These are phyloP conservation scores for Toxotes jaculatrix DNA, from an alignment of 2,113 vertebrate genomes.

Conservation along the genomic window DNA sequence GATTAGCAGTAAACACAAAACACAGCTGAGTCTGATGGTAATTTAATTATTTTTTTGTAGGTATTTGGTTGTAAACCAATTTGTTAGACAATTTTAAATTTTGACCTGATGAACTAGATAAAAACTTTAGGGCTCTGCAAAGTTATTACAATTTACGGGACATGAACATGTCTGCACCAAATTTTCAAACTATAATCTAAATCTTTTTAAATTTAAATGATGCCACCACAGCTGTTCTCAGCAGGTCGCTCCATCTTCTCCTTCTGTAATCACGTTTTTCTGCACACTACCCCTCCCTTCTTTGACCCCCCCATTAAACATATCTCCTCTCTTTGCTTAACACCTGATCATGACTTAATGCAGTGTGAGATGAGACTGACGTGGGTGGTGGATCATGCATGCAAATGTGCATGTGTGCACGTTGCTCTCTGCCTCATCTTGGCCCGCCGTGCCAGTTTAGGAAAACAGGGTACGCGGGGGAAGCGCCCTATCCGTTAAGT, in stretches of 20 bases:
- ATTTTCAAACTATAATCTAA: background rate
- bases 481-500: constrained; percentile 5
- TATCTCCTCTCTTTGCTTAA: constrained; percentile 27
- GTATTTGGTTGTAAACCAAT: background rate
- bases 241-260: background rate
- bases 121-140: background rate
- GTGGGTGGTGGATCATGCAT: background rate
- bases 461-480: constrained; percentile 2
- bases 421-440: background rate
- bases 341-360: constrained; percentile 33
- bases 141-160: background rate
- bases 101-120: background rate
- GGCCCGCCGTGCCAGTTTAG: background rate
- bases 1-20: background rate
- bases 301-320: background rate
- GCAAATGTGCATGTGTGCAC: constrained; percentile 14
- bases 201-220: background rate
- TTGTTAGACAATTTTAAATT: background rate
- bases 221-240: background rate
- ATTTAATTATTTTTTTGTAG: background rate
- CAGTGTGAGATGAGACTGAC: constrained; percentile 18
- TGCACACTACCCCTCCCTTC: background rate
- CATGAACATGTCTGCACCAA: background rate
- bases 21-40: background rate
- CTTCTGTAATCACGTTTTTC: background rate